Evolutionary conservation across 2,888 invertebrate species (phyloP), one percentile per base, ranked within the genome.

Genomic region (Pristionchus fissidentatus): DNA sequence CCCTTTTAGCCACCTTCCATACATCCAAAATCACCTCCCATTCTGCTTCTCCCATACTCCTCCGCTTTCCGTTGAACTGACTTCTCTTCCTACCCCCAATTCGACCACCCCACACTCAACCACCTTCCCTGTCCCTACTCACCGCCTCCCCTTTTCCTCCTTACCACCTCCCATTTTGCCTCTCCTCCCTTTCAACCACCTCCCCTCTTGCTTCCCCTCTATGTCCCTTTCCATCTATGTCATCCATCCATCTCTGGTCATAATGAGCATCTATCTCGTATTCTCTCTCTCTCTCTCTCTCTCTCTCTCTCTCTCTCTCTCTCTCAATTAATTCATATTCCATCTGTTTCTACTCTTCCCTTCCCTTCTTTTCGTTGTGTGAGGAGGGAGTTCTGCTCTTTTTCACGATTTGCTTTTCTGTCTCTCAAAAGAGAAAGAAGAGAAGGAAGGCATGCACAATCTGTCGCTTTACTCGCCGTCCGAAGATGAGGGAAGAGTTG

Each of bases 261-360:
- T 60, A 60, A 60, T 60, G 60, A 60, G 60, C 26, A 10, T 60
- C 29, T 60, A 60, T 60, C 32, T 32, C 32, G 60, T 60, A 29
- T 26, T n/a, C 26, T 60, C 60, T 60, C 60, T 29, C 60, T 60
- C 7, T 60, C 10, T 60, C 29, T 60, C 26, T 29, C 29, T 32
- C 60, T 13, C 29, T 60, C 60, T 60, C 60, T 60, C 60, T 29
- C 77, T 73, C 41, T 52, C 80, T 22, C 55, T 49, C 75, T 49
- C 49, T 55, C 55, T 84, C 52, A 57, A 73, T 57, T 73, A 70
- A 55, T 70, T 41, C 75, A 66, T 73, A 57, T 55, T 73, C 70
- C 22, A 49, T 29, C 52, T 29, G 10, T 15, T 49, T n/a, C 29
- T 83, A 46, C 43, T 29, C 66, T 57, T 70, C n/a, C 52, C 73